These are phyloP conservation scores for Gopherus evgoodei DNA, from an alignment of 2,113 vertebrate genomes.

Conservation along the genomic window DNA sequence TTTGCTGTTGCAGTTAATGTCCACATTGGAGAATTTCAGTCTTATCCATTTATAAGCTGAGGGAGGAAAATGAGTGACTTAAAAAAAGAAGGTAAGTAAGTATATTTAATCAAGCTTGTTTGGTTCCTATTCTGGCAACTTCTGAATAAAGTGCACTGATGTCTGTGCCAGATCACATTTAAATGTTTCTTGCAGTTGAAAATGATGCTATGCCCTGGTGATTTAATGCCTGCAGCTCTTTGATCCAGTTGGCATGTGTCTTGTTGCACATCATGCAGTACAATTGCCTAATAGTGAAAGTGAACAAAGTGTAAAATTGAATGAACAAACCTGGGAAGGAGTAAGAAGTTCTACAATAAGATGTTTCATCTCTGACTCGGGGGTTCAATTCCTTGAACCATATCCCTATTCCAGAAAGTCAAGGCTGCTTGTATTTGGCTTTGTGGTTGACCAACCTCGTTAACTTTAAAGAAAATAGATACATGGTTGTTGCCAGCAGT, in stretches of 20 bases:
- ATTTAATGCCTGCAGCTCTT: constrained; percentile 68
- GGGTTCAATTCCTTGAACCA: constrained; percentile 24
- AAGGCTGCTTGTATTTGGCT: neutral
- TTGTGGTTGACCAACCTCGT: constrained; percentile 13
- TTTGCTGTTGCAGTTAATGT: constrained; percentile 37
- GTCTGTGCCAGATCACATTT: constrained; percentile 62
- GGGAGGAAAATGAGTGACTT: constrained; percentile 36
- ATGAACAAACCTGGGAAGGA: neutral
- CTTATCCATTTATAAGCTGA: constrained; percentile 29
- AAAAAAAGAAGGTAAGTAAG: constrained; percentile 19
- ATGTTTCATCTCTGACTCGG: neutral
- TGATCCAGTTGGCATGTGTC: constrained; percentile 69
- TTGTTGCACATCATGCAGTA: constrained; percentile 23
- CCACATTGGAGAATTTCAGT: constrained; percentile 3
- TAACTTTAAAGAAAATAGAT: constrained; percentile 21
- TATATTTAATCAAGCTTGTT: constrained; percentile 59
- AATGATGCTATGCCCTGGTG: constrained; percentile 59
- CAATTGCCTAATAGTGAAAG: neutral
- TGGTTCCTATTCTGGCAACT: constrained; percentile 64
- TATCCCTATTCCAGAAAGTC: constrained; percentile 41
- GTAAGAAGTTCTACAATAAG: neutral
- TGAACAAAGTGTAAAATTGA: constrained; percentile 19
- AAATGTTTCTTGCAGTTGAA: constrained; percentile 50
- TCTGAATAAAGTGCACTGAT: constrained; percentile 46
- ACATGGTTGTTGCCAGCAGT: constrained; percentile 7